Conservation (phyloP, 2,113 vertebrate genomes). For the Toxotes jaculatrix region DNA sequence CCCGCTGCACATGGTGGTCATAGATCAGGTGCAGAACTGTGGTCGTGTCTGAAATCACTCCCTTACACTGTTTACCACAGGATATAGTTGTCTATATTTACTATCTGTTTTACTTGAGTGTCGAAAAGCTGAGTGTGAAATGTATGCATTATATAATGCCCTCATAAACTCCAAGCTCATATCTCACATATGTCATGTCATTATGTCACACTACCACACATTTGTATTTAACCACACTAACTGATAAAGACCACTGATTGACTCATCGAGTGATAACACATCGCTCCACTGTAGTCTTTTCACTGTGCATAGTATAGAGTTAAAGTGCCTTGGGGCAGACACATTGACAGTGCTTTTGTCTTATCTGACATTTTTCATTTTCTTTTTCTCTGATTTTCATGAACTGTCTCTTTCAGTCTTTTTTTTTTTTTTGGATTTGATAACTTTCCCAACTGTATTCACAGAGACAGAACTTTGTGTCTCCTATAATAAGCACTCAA, state of each 20-base stretch:
- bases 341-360: conserved; percentile 8
- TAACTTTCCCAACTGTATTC: conserved; percentile 17
- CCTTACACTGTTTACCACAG: not conserved
- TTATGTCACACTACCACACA: conserved; percentile 22
- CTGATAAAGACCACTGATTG: conserved; percentile 19
- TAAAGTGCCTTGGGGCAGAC: conserved; percentile 7
- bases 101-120: not conserved
- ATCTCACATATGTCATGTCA: not conserved
- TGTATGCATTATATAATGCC: not conserved
- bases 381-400: conserved; percentile 6
- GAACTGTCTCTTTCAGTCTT: conserved; percentile 18
- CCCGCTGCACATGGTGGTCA: not conserved
- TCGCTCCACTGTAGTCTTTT: conserved; percentile 10
- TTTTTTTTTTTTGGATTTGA: conserved; percentile 4
- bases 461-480: conserved; percentile 21
- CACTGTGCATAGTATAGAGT: conserved; percentile 26
- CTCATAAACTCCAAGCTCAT: not conserved
- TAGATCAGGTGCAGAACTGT: not conserved
- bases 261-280: conserved; percentile 18
- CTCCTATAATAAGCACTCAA: conserved; percentile 37
- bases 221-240: conserved; percentile 15
- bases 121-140: not conserved
- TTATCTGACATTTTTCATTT: conserved; percentile 13
- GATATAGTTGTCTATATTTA: not conserved
- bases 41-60: not conserved